These are phyloP conservation scores for Vulpes ferrilata DNA, from an alignment of 2,113 vertebrate species.

Conservation along the genomic window DNA sequence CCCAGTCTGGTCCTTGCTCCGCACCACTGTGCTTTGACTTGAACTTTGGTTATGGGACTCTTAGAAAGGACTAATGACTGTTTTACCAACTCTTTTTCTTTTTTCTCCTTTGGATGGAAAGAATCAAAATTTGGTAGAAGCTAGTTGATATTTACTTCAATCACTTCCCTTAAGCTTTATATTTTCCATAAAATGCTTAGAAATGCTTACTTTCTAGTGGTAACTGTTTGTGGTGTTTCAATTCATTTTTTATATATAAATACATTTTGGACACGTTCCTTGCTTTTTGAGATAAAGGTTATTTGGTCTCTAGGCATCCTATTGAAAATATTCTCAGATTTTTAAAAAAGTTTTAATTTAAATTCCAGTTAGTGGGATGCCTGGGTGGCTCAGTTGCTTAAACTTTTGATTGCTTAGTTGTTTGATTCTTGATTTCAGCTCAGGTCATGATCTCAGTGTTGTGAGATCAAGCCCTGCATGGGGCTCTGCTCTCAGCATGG, in stretches of 20 bases:
- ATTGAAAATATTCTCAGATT: neutral
- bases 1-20: neutral
- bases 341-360: neutral
- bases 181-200: neutral
- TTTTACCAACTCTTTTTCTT: neutral
- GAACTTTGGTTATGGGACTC: neutral
- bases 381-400: neutral
- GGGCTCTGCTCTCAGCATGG: neutral
- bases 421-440: neutral
- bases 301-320: neutral
- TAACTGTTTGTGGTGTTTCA: neutral
- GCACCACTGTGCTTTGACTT: neutral
- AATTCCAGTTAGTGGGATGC: neutral
- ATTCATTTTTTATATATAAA: slow-evolving; percentile 7
- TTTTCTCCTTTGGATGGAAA: neutral
- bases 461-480: neutral
- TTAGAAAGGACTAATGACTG: neutral
- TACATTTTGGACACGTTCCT: neutral
- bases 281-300: neutral
- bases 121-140: neutral
- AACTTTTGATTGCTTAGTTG: neutral
- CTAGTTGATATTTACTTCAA: neutral
- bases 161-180: neutral
- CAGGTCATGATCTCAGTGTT: neutral
- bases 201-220: neutral